Evolutionary conservation across 2,797 vertebrate species (phyloP).

Genomic region (Microctenopoma steveboyesi): DNA sequence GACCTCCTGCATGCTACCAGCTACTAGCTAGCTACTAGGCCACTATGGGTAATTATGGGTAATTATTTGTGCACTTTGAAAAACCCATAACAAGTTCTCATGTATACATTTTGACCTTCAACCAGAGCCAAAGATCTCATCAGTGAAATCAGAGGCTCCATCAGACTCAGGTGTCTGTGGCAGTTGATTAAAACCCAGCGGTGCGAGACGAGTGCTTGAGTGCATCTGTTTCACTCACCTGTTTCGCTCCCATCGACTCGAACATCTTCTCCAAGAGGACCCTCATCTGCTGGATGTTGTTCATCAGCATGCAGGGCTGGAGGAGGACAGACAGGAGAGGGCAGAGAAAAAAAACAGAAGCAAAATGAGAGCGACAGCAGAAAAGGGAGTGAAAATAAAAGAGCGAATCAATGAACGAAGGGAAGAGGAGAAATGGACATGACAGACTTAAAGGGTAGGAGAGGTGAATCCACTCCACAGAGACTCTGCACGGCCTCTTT

Average conservation of each 20-base stretch:
- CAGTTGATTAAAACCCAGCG: background rate
- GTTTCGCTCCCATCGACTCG: constrained; percentile 96
- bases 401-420: background rate
- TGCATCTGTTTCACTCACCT: constrained; percentile 78
- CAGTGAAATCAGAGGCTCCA: background rate
- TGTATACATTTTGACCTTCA: background rate
- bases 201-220: background rate
- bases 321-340: background rate
- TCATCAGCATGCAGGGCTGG: constrained; percentile 97
- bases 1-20: too few relatives aligned
- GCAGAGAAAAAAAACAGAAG: background rate
- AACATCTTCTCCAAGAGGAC: constrained; percentile 99
- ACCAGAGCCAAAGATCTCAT: background rate
- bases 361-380: background rate
- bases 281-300: constrained; percentile 96
- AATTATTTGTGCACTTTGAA: too few relatives aligned
- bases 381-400: background rate
- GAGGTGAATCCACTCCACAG: constrained; percentile 9
- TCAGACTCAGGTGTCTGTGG: background rate
- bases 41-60: too few relatives aligned
- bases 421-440: background rate
- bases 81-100: too few relatives aligned
- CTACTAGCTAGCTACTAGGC: too few relatives aligned
- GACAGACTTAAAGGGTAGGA: constrained; percentile 1
- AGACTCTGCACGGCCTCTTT: constrained; percentile 1